phyloP scores from a whole-genome alignment of 2,888 invertebrate genomes.

The Xylota segnis region DNA sequence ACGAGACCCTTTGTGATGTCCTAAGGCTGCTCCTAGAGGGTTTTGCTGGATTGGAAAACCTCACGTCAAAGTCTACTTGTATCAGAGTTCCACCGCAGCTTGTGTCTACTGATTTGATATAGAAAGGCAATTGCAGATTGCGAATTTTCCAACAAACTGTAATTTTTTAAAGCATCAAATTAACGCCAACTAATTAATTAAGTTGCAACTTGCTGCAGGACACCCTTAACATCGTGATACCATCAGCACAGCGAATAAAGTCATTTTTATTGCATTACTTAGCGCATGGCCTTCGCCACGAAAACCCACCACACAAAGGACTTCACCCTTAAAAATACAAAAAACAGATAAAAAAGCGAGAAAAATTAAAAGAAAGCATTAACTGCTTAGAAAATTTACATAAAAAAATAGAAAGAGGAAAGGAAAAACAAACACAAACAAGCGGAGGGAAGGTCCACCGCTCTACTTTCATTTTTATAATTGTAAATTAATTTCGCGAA shows the following conservation, averaged over 20 bases:
- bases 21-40: no score
- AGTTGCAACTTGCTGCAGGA: not conserved
- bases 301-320: not conserved
- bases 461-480: constrained; percentile 32
- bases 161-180: not conserved
- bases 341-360: no score
- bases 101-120: no score
- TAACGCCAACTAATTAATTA: not conserved
- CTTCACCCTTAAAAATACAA: not conserved
- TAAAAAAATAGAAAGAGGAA: no score
- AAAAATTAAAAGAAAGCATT: constrained; percentile 25
- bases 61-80: no score
- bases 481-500: constrained; percentile 43
- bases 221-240: not conserved
- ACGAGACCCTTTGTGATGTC: no score
- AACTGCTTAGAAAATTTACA: constrained; percentile 22
- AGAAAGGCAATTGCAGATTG: no score
- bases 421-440: not conserved
- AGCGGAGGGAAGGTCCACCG: constrained; percentile 19
- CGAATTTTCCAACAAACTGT: not conserved
- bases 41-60: no score
- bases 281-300: constrained; percentile 36
- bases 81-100: no score
- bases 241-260: not conserved
- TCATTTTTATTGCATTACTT: constrained; percentile 31